A percentile compares a stretch with the other conserved stretches of the same genome.
These are phyloP conservation scores for Drosophila nannoptera DNA, from an alignment of 1,140 invertebrate species.

Conservation along the genomic window DNA sequence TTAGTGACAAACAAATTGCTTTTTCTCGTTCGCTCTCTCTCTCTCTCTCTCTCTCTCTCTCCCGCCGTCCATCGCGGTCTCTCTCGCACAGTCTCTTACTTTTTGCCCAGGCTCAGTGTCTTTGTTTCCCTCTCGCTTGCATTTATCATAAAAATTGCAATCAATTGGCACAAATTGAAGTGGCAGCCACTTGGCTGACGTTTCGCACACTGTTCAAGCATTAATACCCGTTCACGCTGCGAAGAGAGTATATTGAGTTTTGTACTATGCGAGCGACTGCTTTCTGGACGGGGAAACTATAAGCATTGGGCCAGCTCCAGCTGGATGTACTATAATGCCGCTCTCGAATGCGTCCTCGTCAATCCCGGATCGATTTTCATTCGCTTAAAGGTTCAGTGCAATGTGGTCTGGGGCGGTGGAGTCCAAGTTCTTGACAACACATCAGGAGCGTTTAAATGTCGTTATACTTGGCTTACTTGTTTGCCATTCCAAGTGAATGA, in stretches of 20 bases:
- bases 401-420: not conserved
- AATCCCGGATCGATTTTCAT: too few relatives aligned
- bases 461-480: conserved; percentile 31
- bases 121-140: conserved; percentile 8
- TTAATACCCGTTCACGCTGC: too few relatives aligned
- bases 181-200: conserved; percentile 26
- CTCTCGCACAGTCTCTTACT: too few relatives aligned
- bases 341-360: too few relatives aligned
- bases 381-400: too few relatives aligned
- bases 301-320: too few relatives aligned
- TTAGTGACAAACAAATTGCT: conserved; percentile 24
- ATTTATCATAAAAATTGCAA: conserved; percentile 72
- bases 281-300: too few relatives aligned
- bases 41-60: not conserved
- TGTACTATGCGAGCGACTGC: not conserved
- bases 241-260: not conserved
- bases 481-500: conserved; percentile 64
- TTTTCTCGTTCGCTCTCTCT: not conserved
- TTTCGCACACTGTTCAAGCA: not conserved
- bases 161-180: conserved; percentile 60
- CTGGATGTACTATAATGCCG: too few relatives aligned
- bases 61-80: not conserved
- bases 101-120: too few relatives aligned
- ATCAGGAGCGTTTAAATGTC: conserved; percentile 28
- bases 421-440: conserved; percentile 1